A percentile compares a stretch with the other conserved stretches of the same genome.
Evolutionary conservation across 1,140 invertebrate genomes (phyloP).

Genomic region (Pseudomyrmex concolor): DNA sequence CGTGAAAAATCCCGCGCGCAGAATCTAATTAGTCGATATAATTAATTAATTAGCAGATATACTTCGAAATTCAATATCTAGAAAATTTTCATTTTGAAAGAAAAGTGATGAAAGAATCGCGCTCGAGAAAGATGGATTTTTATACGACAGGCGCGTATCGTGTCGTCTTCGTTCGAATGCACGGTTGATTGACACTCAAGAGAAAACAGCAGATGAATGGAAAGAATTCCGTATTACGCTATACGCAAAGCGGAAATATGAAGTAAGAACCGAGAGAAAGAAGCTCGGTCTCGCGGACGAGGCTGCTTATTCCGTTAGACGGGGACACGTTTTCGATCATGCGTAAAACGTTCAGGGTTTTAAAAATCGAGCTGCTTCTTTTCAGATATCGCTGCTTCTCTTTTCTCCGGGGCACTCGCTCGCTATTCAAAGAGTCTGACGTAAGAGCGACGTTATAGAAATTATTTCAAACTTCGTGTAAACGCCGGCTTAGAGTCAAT

Average conservation of each 20-base stretch:
- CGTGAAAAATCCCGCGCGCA: background rate
- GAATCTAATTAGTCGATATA: background rate
- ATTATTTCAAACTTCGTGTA: conserved; percentile 7
- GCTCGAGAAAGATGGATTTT: background rate
- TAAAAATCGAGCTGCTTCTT: conserved; percentile 39
- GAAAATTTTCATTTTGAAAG: background rate
- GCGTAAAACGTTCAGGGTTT: conserved; percentile 36
- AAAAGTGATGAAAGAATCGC: background rate
- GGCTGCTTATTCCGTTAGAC: conserved; percentile 10
- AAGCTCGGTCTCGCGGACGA: conserved; percentile 4
- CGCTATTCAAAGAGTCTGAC: conserved; percentile 13
- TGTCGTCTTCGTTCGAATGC: background rate
- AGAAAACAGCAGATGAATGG: background rate
- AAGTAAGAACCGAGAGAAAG: conserved; percentile 4
- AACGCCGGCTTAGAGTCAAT: background rate
- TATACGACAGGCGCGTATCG: background rate
- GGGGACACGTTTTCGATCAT: conserved; percentile 1
- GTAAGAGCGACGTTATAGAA: background rate
- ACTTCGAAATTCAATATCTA: background rate
- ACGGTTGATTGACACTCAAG: background rate
- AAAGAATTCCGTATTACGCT: background rate
- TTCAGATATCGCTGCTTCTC: conserved; percentile 29
- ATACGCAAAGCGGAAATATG: background rate
- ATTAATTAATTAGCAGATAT: background rate
- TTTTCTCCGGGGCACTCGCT: background rate